Base-by-base conservation (phyloP, 2,797 vertebrate genomes). In the Pseudochirops cupreus region DNA sequence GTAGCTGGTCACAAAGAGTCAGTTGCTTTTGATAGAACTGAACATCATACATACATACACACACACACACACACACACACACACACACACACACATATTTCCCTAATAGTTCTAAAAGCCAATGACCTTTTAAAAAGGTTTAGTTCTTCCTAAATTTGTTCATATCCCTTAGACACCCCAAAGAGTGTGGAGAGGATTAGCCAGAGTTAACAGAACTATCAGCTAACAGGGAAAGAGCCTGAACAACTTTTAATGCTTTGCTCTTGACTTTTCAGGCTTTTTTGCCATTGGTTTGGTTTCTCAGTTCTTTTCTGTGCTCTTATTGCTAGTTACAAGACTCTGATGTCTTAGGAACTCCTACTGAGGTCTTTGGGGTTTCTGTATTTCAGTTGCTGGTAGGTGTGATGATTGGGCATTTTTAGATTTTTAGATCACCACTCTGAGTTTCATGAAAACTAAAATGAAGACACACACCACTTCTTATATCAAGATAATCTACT, bases 371-470 rank as follows among this genome's bases (percentile, higher is more conserved):
- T 67, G 14, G 33, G 33, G 33, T n/a, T 67, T n/a, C 33, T 18
- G 6, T 18, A 67, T 67, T 67, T 67, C 14, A 16, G 5, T 67
- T n/a, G 33, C 62, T 67, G 33, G 62, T n/a, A 14, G 33, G 24
- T 87, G 28, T 93, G 10, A 91, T 56, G 92, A 57, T 39, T 12
- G 89, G 24, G 55, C 16, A 53, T 82, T 90, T 31, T 26, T 29
- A 39, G 13, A 53, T 82, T 90, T 31, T 26, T 29, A 39, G 13
- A 67, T 46, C 53, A 82, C 90, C n/a, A 91, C 56, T 31, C 59
- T 91, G 24, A 67, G n/a, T 95, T 94, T 89, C 16, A 91, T 94
- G 59, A 90, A 62, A 54, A 58, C 4, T 2, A 89, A 96, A 96
- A 56, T 94, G 93, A 94, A 97, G 21, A 56, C 29, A 92, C 0